Conservation (phyloP, 2,113 vertebrate species). For the Megaptera novaeangliae region DNA sequence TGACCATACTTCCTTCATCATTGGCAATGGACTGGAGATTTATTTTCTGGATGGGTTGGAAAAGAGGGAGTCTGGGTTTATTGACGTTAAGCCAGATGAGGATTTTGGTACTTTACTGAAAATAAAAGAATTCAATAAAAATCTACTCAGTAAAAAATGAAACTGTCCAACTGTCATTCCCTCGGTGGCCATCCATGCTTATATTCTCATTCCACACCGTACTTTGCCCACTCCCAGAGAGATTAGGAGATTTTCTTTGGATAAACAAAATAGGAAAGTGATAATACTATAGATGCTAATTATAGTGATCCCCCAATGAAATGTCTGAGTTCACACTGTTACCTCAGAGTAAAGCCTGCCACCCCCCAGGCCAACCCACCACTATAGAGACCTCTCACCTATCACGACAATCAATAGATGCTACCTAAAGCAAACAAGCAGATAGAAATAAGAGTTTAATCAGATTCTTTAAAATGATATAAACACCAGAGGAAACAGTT, state of each 20-base stretch:
- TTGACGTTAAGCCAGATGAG: background rate
- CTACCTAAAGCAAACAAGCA: background rate
- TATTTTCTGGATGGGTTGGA: background rate
- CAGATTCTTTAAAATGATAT: background rate
- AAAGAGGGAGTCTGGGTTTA: background rate
- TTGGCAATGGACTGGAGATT: background rate
- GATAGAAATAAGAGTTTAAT: background rate
- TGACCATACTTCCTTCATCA: background rate
- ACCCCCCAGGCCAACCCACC: background rate
- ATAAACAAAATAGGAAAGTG: background rate
- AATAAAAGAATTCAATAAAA: conserved; percentile 4
- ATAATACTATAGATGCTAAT: background rate
- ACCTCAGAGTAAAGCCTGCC: background rate
- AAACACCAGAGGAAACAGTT: background rate
- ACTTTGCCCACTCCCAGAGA: background rate
- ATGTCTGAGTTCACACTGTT: background rate
- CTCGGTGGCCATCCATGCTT: background rate
- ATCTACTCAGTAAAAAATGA: background rate
- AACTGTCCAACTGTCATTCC: background rate
- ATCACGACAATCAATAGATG: background rate
- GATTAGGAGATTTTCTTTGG: background rate
- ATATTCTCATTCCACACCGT: background rate
- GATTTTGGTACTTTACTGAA: background rate
- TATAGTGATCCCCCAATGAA: background rate
- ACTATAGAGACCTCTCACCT: background rate